Percentiles rank a stretch among this genome's conserved stretches.
These are phyloP conservation scores for Gerris lacustris DNA, from an alignment of 2,888 invertebrate species.

Conservation along the genomic window DNA sequence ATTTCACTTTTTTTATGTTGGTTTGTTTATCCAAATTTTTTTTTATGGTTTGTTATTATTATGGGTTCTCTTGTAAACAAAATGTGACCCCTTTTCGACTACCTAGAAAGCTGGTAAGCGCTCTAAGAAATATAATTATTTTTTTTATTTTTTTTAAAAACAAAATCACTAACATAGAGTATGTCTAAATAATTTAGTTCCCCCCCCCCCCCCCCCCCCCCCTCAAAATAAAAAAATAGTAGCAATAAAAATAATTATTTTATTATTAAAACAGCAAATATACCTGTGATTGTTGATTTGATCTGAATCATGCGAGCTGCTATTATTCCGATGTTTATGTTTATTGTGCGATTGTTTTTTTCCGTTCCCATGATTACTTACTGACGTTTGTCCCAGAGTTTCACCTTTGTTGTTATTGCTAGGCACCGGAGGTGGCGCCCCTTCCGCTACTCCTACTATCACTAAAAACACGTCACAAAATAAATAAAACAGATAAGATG, in stretches of 20 bases:
- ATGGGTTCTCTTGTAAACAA: no score
- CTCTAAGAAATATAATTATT: no score
- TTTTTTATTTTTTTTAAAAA: no score
- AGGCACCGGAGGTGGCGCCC: constrained; percentile 24
- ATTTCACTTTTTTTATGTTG: no score
- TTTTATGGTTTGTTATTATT: no score
- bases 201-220: not conserved
- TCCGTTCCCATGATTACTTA: not conserved
- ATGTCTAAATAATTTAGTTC: no score
- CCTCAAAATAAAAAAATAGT: not conserved
- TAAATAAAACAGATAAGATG: no score
- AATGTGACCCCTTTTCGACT: no score
- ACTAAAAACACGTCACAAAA: constrained; percentile 19
- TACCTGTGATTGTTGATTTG: not conserved
- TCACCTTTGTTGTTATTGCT: constrained; percentile 21
- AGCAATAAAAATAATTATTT: not conserved
- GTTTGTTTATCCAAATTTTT: no score
- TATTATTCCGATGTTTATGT: constrained; percentile 16
- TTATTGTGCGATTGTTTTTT: constrained; percentile 10
- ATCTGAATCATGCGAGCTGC: not conserved
- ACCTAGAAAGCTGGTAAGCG: no score
- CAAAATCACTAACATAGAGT: no score
- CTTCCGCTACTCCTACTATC: constrained; percentile 26
- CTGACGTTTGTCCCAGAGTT: constrained; percentile 15
- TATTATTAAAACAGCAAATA: not conserved